Evolutionary conservation across 2,888 invertebrate genomes (phyloP).

Genomic region (Athripsodes cinereus): DNA sequence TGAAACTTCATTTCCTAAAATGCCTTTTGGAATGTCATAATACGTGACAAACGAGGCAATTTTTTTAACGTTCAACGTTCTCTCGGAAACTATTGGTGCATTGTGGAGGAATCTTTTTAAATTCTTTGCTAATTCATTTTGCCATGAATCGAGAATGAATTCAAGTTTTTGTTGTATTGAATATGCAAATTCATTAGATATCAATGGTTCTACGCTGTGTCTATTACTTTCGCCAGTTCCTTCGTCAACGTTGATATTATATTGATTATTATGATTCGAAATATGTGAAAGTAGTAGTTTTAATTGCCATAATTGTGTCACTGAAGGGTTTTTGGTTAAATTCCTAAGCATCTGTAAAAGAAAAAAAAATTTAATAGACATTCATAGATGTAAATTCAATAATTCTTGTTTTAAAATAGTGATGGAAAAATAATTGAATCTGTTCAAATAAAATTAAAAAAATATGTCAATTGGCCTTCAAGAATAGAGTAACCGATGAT

Average conservation of each 20-base stretch:
- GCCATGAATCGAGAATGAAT: slow-evolving; percentile 51
- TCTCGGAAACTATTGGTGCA: neutral
- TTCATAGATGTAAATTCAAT: too few species aligned
- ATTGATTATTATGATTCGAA: slow-evolving; percentile 35
- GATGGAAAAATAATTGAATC: too few species aligned
- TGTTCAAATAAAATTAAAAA: too few species aligned
- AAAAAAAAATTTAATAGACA: slow-evolving; percentile 10
- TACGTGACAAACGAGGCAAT: slow-evolving; percentile 52
- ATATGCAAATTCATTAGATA: slow-evolving; percentile 55
- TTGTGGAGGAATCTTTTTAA: slow-evolving; percentile 46
- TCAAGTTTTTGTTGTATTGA: slow-evolving; percentile 55
- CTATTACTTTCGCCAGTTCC: slow-evolving; percentile 40
- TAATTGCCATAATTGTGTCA: slow-evolving; percentile 67
- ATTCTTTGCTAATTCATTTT: slow-evolving; percentile 40
- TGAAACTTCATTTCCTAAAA: slow-evolving; percentile 27
- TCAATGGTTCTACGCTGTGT: slow-evolving; percentile 39
- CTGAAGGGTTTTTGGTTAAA: slow-evolving; percentile 47
- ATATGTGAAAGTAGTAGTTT: slow-evolving; percentile 60
- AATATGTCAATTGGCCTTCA: too few species aligned
- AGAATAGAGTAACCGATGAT: too few species aligned
- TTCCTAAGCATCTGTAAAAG: slow-evolving; percentile 50
- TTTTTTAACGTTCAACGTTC: slow-evolving; percentile 35
- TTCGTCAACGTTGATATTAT: slow-evolving; percentile 31
- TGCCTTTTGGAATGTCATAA: slow-evolving; percentile 50
- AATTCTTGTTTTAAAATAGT: too few species aligned